Conservation (phyloP, 2,797 vertebrate species). For the Percopsis omiscomaycus region DNA sequence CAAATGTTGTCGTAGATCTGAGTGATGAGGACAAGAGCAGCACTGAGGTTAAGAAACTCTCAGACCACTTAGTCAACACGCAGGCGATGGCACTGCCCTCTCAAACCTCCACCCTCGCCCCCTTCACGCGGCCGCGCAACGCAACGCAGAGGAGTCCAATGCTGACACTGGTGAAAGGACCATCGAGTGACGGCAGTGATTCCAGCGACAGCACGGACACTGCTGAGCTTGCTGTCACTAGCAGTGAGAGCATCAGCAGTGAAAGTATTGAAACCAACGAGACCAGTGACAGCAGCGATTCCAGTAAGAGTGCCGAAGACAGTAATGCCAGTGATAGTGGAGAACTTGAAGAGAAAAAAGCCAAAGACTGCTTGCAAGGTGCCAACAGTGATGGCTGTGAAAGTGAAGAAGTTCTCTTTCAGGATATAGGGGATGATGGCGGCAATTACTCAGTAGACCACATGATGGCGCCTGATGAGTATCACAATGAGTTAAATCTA, state of each 20-base stretch:
- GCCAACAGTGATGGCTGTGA: conserved; percentile 65
- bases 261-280: conserved; percentile 30
- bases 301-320: conserved; percentile 56
- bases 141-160: conserved; percentile 2
- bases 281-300: conserved; percentile 36
- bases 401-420: conserved; percentile 71
- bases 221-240: conserved; percentile 27
- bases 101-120: conserved; percentile 1
- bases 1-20: conserved; percentile 37
- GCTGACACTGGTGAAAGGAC: conserved; percentile 7
- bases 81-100: conserved; percentile 16
- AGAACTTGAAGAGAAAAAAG: conserved; percentile 38
- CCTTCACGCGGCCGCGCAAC: conserved; percentile 7
- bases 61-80: conserved; percentile 11
- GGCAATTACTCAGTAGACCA: conserved; percentile 55
- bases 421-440: conserved; percentile 72
- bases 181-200: conserved; percentile 33
- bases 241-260: conserved; percentile 25
- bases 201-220: conserved; percentile 14
- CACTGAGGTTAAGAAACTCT: conserved; percentile 39
- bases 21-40: conserved; percentile 63
- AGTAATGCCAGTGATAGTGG: conserved; percentile 63
- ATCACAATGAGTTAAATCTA: conserved; percentile 60
- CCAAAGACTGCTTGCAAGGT: conserved; percentile 56
- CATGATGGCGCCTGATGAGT: conserved; percentile 61